A percentile compares a stretch with the other conserved stretches of the same genome.
These are phyloP conservation scores for Sminthopsis crassicaudata DNA, from an alignment of 2,113 vertebrate species.

Conservation along the genomic window DNA sequence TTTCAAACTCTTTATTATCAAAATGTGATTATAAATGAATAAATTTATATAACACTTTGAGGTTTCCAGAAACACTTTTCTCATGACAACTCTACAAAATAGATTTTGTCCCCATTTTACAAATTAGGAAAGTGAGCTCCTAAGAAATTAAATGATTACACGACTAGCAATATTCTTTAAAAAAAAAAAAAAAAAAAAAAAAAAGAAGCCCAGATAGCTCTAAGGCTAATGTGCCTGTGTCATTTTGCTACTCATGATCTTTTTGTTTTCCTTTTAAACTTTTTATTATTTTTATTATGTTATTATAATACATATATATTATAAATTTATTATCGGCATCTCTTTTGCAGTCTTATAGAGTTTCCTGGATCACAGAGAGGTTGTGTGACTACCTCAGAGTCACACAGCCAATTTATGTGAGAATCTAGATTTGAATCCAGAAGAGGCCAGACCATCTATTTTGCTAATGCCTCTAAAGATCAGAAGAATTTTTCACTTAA, in stretches of 20 bases:
- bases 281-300: too few relatives aligned
- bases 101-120: background rate
- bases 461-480: background rate
- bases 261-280: background rate
- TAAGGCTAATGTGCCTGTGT: background rate
- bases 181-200: too few relatives aligned
- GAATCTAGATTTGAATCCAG: background rate
- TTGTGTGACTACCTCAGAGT: background rate
- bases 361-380: background rate
- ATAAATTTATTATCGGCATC: background rate
- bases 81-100: background rate
- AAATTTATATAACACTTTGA: background rate
- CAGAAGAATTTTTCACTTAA: background rate
- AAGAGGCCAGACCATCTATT: background rate
- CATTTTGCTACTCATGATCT: background rate
- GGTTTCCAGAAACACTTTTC: background rate
- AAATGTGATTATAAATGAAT: background rate
- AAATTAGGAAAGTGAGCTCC: background rate
- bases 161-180: background rate
- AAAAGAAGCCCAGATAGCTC: background rate
- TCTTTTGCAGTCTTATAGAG: background rate
- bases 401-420: background rate
- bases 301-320: too few relatives aligned
- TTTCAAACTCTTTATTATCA: background rate
- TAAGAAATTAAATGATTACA: background rate